Conservation (phyloP, 2,888 invertebrate genomes). For the Arge pagana region DNA sequence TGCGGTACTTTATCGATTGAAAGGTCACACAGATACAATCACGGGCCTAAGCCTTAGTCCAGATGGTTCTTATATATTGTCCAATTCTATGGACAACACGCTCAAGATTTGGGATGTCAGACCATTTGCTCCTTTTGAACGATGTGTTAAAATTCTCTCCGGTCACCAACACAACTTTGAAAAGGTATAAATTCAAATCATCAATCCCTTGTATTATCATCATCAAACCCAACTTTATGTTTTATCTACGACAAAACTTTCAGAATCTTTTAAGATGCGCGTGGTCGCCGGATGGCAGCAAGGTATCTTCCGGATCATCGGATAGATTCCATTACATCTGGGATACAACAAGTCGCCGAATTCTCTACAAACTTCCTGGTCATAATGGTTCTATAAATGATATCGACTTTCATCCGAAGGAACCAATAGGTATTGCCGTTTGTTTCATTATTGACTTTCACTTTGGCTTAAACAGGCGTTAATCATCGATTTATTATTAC, state of each 20-base stretch:
- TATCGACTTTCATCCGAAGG: slow-evolving; percentile 91
- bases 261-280: slow-evolving; percentile 86
- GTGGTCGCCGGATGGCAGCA: slow-evolving; percentile 93
- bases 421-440: slow-evolving; percentile 80
- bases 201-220: background rate
- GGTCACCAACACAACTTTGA: slow-evolving; percentile 98
- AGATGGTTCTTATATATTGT: slow-evolving; percentile 87
- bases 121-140: slow-evolving; percentile 90
- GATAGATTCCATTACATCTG: slow-evolving; percentile 96
- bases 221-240: slow-evolving; percentile 6
- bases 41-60: slow-evolving; percentile 86
- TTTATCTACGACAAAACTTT: slow-evolving; percentile 20
- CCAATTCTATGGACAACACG: slow-evolving; percentile 97
- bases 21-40: slow-evolving; percentile 94
- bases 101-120: slow-evolving; percentile 96
- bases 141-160: slow-evolving; percentile 89
- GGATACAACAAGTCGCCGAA: slow-evolving; percentile 91
- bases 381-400: slow-evolving; percentile 98
- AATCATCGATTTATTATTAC: slow-evolving; percentile 46
- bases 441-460: slow-evolving; percentile 1
- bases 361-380: slow-evolving; percentile 95
- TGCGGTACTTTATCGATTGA: slow-evolving; percentile 79
- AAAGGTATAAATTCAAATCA: slow-evolving; percentile 62
- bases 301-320: slow-evolving; percentile 90
- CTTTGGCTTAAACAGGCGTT: background rate